Percentiles rank a stretch among this genome's conserved stretches.
phyloP scores from a whole-genome alignment of 2,113 vertebrate genomes.

The Eulemur rufifrons region DNA sequence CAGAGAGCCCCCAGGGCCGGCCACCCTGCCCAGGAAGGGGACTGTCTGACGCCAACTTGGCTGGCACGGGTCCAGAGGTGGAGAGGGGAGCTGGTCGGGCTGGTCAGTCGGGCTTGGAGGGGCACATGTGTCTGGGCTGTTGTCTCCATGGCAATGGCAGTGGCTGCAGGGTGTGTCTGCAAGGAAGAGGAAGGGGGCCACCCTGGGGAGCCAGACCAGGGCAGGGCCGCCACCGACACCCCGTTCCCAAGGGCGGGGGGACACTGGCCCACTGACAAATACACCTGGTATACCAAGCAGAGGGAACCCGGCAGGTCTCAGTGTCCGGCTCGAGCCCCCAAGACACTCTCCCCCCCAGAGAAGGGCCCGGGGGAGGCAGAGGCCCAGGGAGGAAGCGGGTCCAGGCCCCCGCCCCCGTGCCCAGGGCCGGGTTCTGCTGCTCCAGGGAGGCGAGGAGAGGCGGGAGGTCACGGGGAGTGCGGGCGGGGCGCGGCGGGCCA shows the following conservation, averaged over 20 bases:
- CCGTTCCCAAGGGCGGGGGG: background rate
- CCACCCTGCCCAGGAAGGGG: background rate
- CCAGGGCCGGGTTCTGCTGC: background rate
- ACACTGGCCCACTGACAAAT: background rate
- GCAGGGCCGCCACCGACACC: background rate
- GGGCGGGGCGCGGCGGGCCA: background rate
- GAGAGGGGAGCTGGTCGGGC: slow-evolving; percentile 32
- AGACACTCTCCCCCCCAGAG: too few species aligned
- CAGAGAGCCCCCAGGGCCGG: background rate
- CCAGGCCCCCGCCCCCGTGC: background rate
- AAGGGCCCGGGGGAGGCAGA: background rate
- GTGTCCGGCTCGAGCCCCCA: background rate
- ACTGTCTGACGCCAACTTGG: background rate
- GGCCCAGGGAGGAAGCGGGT: background rate
- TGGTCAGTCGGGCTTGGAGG: slow-evolving; percentile 43
- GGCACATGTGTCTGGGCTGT: background rate
- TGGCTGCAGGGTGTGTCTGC: background rate
- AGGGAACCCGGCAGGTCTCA: background rate
- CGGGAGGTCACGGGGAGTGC: too few species aligned
- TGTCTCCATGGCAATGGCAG: background rate
- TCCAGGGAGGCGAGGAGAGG: background rate
- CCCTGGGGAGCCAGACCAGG: background rate
- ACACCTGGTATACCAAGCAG: background rate
- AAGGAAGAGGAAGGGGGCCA: background rate
- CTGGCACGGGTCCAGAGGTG: slow-evolving; percentile 39